Conservation (phyloP, 1,140 invertebrate species). For the Reticulitermes speratus region DNA sequence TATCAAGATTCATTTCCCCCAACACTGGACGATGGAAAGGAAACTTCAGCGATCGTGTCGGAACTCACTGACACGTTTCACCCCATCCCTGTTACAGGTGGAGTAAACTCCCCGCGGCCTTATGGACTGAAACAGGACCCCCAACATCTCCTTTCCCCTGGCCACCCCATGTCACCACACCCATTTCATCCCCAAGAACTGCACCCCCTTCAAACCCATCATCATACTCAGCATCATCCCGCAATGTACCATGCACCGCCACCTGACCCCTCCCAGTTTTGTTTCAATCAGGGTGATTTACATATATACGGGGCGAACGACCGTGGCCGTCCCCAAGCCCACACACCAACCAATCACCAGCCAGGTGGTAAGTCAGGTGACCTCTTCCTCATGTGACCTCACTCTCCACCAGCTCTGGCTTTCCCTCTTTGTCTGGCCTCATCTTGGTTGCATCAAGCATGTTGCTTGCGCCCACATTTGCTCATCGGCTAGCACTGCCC, state of each 20-base stretch:
- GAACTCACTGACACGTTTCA: conserved; percentile 28
- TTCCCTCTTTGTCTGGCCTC: conserved; percentile 27
- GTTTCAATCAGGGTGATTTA: conserved; percentile 54
- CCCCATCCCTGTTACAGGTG: conserved; percentile 56
- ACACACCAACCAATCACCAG: conserved; percentile 45
- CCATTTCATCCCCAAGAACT: conserved; percentile 48
- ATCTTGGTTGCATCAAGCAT: conserved; percentile 28
- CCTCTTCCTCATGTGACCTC: conserved; percentile 50
- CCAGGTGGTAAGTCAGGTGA: conserved; percentile 61
- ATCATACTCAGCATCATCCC: conserved; percentile 44
- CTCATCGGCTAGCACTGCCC: conserved; percentile 21
- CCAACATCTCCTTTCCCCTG: conserved; percentile 42
- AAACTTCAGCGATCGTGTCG: conserved; percentile 1
- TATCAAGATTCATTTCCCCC: background rate
- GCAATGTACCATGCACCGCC: conserved; percentile 47
- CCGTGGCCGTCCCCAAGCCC: conserved; percentile 51
- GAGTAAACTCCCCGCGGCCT: conserved; percentile 57
- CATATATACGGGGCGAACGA: conserved; percentile 51
- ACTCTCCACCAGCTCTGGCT: conserved; percentile 30
- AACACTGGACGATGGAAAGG: background rate
- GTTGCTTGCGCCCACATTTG: background rate
- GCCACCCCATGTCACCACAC: conserved; percentile 50
- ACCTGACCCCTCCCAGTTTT: conserved; percentile 53
- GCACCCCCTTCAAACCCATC: conserved; percentile 41
- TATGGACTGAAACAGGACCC: conserved; percentile 43